Base-by-base conservation (phyloP, 2,888 invertebrate species). In the Pterostichus madidus region DNA sequence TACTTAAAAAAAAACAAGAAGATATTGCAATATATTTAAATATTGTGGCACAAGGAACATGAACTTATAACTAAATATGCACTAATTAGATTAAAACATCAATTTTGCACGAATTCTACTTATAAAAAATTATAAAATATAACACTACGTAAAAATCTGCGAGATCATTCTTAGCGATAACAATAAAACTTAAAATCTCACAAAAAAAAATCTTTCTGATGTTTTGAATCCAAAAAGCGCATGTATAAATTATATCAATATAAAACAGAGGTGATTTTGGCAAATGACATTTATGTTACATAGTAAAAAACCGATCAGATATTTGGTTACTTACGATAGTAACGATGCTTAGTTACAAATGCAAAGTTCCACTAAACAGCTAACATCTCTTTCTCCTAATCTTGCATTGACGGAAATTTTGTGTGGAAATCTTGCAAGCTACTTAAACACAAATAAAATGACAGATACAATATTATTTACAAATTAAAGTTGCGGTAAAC, bases 221-320 rank as follows among this genome's bases (percentile, higher is more conserved):
- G 87, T 87, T 85, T 85, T 84, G 85, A 86, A 86, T 75, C 61
- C 61, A 75, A 81, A 61, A 10, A 75, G 81, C 44, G 73, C 80
- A 59, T 85, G 84, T 86, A 85, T 85, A 85, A 85, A 84, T 84
- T 85, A 85, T 86, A 85, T 85, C 83, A 85, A 84, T 86, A 84
- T 86, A 86, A 85, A 79, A 87, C 87, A 88, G 88, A 89, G 88
- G 88, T 89, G 89, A 88, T 89, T 90, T 90, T 90, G 90, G 90
- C 90, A 90, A 90, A 90, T 90, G 90, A 90, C 90, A 90, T 90
- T 90, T 90, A 89, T 90, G 89, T 89, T 90, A 90, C 89, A 89
- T 89, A 90, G 89, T 90, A 89, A 86, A 87, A 88, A 86, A 84
- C 84, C 84, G 83, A 83, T 83, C 75, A 75, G 52, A 17, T 52